These are phyloP conservation scores for Tympanuchus pallidicinctus DNA, from an alignment of 2,113 vertebrate species.

Conservation along the genomic window DNA sequence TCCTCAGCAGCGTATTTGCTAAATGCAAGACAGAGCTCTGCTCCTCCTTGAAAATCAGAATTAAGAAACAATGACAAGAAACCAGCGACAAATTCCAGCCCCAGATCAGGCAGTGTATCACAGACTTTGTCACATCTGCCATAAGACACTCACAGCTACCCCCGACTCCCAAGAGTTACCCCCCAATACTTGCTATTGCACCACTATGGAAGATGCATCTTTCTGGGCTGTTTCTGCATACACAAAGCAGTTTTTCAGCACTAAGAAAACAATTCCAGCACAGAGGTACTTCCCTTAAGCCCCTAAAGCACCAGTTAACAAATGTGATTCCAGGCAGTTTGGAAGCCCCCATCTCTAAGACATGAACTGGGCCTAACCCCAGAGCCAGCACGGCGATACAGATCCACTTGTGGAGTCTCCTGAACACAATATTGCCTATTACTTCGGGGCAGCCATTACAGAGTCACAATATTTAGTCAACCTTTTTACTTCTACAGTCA, in stretches of 20 bases:
- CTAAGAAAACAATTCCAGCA: not conserved
- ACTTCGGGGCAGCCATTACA: slow-evolving; percentile 31
- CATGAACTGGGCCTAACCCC: not conserved
- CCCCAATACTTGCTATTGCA: not conserved
- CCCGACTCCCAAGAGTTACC: rapidly evolving
- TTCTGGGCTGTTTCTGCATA: not conserved
- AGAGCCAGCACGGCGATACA: not conserved
- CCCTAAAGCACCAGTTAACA: not conserved
- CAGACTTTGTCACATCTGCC: not conserved
- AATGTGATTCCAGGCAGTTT: not conserved
- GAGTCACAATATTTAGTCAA: slow-evolving; percentile 66
- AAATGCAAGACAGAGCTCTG: not conserved
- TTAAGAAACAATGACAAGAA: not conserved
- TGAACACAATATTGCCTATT: not conserved
- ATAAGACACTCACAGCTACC: not conserved
- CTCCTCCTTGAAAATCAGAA: not conserved
- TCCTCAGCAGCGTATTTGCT: not conserved
- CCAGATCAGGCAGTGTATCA: not conserved
- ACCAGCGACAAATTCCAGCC: not conserved
- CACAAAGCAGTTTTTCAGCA: not conserved
- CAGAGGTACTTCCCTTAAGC: not conserved
- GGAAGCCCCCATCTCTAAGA: not conserved
- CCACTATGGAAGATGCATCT: not conserved
- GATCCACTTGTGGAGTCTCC: not conserved
- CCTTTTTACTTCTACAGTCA: slow-evolving; percentile 47